Percentiles rank a stretch among this genome's conserved stretches.
Conservation (phyloP, 2,888 invertebrate genomes). For the Neoscelio sp. region DNA sequence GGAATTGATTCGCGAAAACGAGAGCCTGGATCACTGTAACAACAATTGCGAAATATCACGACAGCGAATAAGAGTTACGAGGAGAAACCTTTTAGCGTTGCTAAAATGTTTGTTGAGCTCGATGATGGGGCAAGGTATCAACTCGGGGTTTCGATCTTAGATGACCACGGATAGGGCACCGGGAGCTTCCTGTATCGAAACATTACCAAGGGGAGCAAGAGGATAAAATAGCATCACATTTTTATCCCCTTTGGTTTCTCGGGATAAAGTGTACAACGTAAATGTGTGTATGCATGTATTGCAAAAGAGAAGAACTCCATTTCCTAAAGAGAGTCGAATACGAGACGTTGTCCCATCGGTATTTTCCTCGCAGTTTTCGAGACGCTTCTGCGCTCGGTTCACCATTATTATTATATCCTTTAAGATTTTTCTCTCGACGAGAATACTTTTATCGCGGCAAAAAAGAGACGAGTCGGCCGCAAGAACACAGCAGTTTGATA, state of each 20-base stretch:
- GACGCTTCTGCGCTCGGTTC: constrained; percentile 11
- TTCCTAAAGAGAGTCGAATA: constrained; percentile 43
- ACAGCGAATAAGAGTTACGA: constrained; percentile 12
- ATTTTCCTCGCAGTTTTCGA: constrained; percentile 43
- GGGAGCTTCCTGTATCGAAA: constrained; percentile 30
- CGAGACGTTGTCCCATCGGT: constrained; percentile 44
- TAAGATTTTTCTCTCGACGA: neutral
- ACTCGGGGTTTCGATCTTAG: constrained; percentile 16
- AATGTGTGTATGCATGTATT: constrained; percentile 17
- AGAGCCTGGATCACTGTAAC: constrained; percentile 14
- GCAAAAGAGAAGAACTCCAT: constrained; percentile 50
- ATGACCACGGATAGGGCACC: constrained; percentile 23
- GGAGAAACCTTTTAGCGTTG: constrained; percentile 22
- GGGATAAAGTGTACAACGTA: constrained; percentile 46
- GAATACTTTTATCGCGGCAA: neutral
- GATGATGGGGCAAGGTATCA: constrained; percentile 20
- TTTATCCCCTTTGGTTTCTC: constrained; percentile 53
- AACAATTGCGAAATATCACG: constrained; percentile 8
- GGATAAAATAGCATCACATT: constrained; percentile 46
- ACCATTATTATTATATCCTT: constrained; percentile 19
- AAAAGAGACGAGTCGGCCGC: neutral
- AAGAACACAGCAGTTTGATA: neutral
- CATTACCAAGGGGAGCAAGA: constrained; percentile 10
- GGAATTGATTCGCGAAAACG: constrained; percentile 25
- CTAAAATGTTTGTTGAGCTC: constrained; percentile 42